Evolutionary conservation across 1,140 invertebrate species (phyloP), one percentile per base, ranked within the genome.

Genomic region (Tetragonula clypearis): DNA sequence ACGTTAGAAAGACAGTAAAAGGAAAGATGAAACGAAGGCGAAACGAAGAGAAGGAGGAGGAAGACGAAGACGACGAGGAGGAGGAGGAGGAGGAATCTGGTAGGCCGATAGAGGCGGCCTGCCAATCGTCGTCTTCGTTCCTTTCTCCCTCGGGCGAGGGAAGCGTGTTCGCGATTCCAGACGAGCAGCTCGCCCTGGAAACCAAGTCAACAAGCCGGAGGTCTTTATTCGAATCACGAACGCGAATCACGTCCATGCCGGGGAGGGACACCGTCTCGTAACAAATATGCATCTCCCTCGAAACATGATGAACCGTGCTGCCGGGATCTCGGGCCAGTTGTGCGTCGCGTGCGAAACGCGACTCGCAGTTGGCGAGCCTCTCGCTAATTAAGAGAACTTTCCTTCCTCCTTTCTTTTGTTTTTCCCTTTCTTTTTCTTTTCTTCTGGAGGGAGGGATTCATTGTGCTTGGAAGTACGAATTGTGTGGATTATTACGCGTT

Each of bases 231-330:
- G 88, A 78, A 88, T 94, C 91, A 91, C 91, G 91, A 89, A 95
- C 89, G 93, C 94, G 93, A 94, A 94, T 94, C 94, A 95, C 94
- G 94, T 94, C 86, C 92, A 90, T 92, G 88, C 87, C 90, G 91
- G 90, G 92, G 90, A 92, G 92, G 92, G 92, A 94, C 92, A 93
- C 88, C 89, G 92, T 93, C 92, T 90, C 93, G 90, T 94, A 94
- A 95, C 94, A 95, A 95, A 95, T 95, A 95, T 93, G 94, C 94
- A 94, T 93, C 91, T 93, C 91, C 90, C 84, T 89, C 87, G 88
- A 87, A 78, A 84, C 86, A 83, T 86, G 80, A 85, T 85, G 73
- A 74, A 75, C 86, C 81, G 77, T 87, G 83, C 68, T 83, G 88
- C 83, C 78, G 23, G 30, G 15, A 49, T 49, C 56, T 66, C 53